phyloP scores from a whole-genome alignment of 2,113 vertebrate species.

The Mobula hypostoma region DNA sequence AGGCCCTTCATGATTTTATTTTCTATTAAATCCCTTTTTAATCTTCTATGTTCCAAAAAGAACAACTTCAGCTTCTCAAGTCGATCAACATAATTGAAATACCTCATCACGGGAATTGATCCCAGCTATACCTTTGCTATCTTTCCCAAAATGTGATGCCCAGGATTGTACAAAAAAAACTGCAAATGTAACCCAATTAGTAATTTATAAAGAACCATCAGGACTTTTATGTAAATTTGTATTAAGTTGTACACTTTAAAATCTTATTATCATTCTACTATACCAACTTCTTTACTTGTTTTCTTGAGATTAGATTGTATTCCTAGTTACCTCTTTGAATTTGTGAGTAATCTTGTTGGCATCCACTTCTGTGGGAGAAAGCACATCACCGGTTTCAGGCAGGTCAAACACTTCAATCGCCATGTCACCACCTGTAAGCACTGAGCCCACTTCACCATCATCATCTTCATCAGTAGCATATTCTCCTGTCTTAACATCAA shows the following conservation, averaged over 20 bases:
- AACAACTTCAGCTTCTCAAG: no score
- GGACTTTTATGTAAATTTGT: neutral
- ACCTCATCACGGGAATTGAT: no score
- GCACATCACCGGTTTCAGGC: constrained; percentile 85
- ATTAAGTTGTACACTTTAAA: neutral
- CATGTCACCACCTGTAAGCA: constrained; percentile 68
- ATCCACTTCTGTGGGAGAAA: constrained; percentile 87
- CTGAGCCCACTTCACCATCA: constrained; percentile 70
- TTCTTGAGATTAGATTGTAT: neutral
- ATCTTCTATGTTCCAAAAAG: no score
- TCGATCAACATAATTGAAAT: no score
- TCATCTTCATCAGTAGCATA: constrained; percentile 96
- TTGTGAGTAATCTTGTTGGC: constrained; percentile 90
- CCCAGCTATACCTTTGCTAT: no score
- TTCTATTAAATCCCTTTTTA: no score
- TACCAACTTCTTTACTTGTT: neutral
- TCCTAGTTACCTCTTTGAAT: constrained; percentile 81
- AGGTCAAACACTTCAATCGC: constrained; percentile 93
- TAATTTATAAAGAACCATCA: neutral
- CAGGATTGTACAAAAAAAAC: no score
- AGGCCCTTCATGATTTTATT: no score
- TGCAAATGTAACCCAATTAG: no score
- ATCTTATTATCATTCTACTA: neutral
- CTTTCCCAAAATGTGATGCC: no score
- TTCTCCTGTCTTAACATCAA: constrained; percentile 80